Base-by-base conservation (phyloP, 2,797 vertebrate species). In the Ctenopoma multispine region DNA sequence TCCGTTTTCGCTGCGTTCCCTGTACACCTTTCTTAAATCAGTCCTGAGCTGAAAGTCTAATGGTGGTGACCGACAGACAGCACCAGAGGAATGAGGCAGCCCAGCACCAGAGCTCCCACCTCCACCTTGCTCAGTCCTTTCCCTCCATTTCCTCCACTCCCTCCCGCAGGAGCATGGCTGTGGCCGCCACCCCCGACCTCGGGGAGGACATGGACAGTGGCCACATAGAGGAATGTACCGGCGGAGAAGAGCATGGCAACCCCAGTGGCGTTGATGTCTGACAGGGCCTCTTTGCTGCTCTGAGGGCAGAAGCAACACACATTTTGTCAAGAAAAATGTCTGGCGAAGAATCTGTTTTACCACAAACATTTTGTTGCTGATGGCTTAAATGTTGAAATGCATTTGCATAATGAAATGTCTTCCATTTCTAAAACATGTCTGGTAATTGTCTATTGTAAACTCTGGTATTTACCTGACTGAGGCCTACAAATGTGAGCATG, bases 241-340 rank as follows among this genome's bases (percentile, higher is more conserved):
- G 98, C 98, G 31, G 98, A 99, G 91, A 99, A 99, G 47, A 99
- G 95, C 97, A 99, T 99, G 88, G 98, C 98, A 29, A 99, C 96
- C 31, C 98, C 98, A 0, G 98, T 99, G 91, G 98, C 98, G 40
- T 98, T 99, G 85, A 99, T 94, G 69, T 99, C 94, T 9, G 97
- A 99, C 75, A 99, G 94, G 4, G 97, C 98, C 92, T 99, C 97
- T 90, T 98, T 99, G 90, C 98, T 99, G 95, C 97, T 99, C 98
- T 99, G 93, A 38, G 15, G 62, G 46, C 18, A n/a, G 11, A 27
- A 60, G 36, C 1, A 49, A 60, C 5, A 51, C 7, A 62, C 40
- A 56, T 5, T 13, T 17, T 1, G 48, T 85, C 4, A 79, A 36
- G n/a, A 0, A 2, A 61, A 63, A 70, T 15, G 12, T 24, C 5